These are phyloP conservation scores for Columbina picui DNA, from an alignment of 2,113 vertebrate genomes.

Conservation along the genomic window DNA sequence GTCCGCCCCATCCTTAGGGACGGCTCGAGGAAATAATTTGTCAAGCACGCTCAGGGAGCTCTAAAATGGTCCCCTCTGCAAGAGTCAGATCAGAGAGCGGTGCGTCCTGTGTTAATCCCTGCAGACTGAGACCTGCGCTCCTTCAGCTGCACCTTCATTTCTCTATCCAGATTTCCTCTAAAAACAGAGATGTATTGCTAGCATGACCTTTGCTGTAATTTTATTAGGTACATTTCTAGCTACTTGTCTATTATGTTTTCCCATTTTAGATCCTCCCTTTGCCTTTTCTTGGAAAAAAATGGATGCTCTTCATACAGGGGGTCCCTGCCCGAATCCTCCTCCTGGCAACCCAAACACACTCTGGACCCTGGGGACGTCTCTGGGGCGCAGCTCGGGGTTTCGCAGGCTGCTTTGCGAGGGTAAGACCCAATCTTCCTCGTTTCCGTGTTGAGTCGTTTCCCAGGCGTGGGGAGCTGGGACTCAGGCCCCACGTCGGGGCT, in stretches of 20 bases:
- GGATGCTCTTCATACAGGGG: neutral
- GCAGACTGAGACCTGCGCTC: neutral
- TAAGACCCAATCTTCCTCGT: neutral
- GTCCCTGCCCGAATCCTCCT: neutral
- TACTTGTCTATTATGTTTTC: neutral
- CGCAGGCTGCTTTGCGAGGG: neutral
- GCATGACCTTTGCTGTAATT: neutral
- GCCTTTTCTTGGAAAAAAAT: neutral
- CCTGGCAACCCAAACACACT: neutral
- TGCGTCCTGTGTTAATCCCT: neutral
- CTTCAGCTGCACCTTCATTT: neutral
- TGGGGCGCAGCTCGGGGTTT: neutral
- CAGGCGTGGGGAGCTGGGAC: rapidly evolving
- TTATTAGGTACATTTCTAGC: neutral
- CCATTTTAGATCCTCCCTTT: neutral
- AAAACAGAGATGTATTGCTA: neutral
- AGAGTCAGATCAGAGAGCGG: neutral
- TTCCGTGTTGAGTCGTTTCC: neutral
- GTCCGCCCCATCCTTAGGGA: neutral
- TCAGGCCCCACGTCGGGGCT: neutral
- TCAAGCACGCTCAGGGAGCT: neutral
- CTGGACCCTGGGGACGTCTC: too few species aligned
- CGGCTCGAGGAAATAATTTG: neutral
- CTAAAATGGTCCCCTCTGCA: neutral
- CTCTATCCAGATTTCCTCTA: neutral